Evolutionary conservation across 2,888 invertebrate genomes (phyloP).

Genomic region (Meiosimyza platycephala): DNA sequence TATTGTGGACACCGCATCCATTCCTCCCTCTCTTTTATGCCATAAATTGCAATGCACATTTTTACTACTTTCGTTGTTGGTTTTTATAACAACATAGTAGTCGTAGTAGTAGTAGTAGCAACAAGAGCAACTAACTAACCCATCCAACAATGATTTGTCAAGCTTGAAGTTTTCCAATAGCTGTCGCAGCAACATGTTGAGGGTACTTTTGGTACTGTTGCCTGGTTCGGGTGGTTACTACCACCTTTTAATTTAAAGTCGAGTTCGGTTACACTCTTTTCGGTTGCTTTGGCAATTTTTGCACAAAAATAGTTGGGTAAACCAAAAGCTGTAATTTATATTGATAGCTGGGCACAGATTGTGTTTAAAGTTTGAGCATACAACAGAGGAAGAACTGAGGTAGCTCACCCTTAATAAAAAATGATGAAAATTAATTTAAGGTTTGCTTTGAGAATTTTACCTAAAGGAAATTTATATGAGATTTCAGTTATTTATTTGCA

Average conservation of each 20-base stretch:
- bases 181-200: constrained; percentile 22
- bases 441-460: too few relatives aligned
- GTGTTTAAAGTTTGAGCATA: background rate
- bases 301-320: constrained; percentile 29
- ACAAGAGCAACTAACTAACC: background rate
- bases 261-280: background rate
- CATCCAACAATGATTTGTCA: constrained; percentile 21
- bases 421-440: background rate
- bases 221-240: too few relatives aligned
- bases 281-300: background rate
- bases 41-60: too few relatives aligned
- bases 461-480: too few relatives aligned
- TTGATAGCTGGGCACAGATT: background rate
- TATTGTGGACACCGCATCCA: too few relatives aligned
- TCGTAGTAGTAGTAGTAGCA: background rate
- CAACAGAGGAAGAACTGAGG: background rate
- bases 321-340: constrained; percentile 27
- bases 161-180: constrained; percentile 25
- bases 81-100: too few relatives aligned
- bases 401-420: background rate
- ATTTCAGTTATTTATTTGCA: too few relatives aligned
- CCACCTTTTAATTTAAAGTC: background rate
- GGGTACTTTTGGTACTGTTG: background rate
- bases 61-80: too few relatives aligned
- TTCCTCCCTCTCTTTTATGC: too few relatives aligned